Evolutionary conservation across 2,888 invertebrate species (phyloP).

Genomic region (Latrodectus elegans): DNA sequence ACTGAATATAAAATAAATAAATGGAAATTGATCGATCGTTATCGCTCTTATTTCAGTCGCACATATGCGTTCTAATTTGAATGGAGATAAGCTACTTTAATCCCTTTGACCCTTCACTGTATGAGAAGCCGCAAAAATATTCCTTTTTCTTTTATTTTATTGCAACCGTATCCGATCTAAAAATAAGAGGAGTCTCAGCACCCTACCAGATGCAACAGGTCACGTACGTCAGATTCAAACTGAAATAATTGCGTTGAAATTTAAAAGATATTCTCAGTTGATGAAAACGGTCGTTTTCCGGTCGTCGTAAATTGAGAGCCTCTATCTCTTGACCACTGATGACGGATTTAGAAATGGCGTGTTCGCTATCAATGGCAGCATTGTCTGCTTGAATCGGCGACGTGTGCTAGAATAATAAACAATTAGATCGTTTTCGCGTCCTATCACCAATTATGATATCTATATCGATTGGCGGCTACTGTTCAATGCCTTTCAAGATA

Average conservation of each 20-base stretch:
- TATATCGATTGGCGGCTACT: too few relatives aligned
- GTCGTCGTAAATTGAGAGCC: conserved; percentile 14
- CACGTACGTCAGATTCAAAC: not conserved
- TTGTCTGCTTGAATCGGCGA: conserved; percentile 44
- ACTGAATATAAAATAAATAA: too few relatives aligned
- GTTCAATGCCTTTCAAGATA: too few relatives aligned
- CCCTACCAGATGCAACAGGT: not conserved
- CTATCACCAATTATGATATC: too few relatives aligned
- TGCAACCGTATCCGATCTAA: not conserved
- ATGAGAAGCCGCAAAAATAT: too few relatives aligned
- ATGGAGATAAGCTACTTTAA: too few relatives aligned
- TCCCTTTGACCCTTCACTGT: too few relatives aligned
- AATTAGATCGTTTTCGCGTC: conserved; percentile 5
- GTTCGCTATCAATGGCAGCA: conserved; percentile 35
- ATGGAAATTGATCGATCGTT: too few relatives aligned
- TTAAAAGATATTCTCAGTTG: not conserved
- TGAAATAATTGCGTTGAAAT: not conserved
- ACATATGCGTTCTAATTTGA: too few relatives aligned
- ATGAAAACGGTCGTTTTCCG: conserved; percentile 21
- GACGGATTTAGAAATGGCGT: conserved; percentile 27
- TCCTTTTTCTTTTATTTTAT: too few relatives aligned
- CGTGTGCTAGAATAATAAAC: conserved; percentile 54
- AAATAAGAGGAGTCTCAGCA: not conserved
- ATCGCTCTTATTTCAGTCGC: too few relatives aligned
- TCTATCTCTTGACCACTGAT: conserved; percentile 29